Evolutionary conservation across 2,113 vertebrate species (phyloP), one percentile per base, ranked within the genome.

Genomic region (Asarcornis scutulata): DNA sequence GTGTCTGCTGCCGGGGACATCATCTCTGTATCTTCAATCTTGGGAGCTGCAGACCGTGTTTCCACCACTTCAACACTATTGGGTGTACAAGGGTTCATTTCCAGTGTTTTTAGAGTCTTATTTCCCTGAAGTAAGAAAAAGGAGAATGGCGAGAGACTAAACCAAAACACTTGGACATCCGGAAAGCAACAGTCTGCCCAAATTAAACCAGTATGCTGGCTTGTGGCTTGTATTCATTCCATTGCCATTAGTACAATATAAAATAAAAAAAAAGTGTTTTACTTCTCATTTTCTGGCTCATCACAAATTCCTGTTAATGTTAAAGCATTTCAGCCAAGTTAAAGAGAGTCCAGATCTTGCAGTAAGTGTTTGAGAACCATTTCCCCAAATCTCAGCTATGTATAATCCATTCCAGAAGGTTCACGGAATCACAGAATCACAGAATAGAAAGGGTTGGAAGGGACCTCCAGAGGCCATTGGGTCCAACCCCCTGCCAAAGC

Each of bases 61-160:
- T 99, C 98, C 59, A 99, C 98, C 55, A 99, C 99, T 95, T 99
- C 99, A 27, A 99, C 98, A 79, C 98, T 98, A 79, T 98, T 99
- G 48, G 99, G 98, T 8, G 98, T 98, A 42, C 98, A 98, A 0
- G 99, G 98, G 91, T 99, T 99, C 98, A 99, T 98, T 96, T 98
- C 98, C 98, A 98, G 75, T 72, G 98, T 98, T 96, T 98, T 98
- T 71, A 98, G 96, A 44, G 96, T 86, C 69, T 92, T 97, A 92
- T 75, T 98, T 10, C 98, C 98, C 98, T 98, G 89, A 82, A 96
- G 97, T 2, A 6, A 78, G 55, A 95, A 60, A 89, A 92, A 82
- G 34, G 4, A 85, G 48, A 86, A 94, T 42, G 17, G 4, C 20
- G 6, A 52, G 22, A 85, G 25, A 44, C 34, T 89, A 44, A 89